Base-by-base conservation (phyloP, 2,113 vertebrate genomes). In the Pycnonotus jocosus region DNA sequence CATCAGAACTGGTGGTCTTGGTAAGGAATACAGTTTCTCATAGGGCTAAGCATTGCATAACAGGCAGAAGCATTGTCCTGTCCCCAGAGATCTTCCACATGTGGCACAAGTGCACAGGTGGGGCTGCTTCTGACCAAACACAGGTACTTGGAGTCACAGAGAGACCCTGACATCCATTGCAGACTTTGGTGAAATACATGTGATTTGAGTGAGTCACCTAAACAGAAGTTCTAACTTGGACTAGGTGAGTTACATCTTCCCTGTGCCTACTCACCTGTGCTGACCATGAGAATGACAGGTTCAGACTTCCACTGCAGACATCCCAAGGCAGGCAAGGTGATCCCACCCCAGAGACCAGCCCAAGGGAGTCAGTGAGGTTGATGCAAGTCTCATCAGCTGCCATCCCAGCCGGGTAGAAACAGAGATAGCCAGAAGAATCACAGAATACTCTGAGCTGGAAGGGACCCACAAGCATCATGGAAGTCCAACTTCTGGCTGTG, bases 231-330 rank as follows among this genome's bases (percentile, higher is more conserved):
- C 25, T 62, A 8, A 77, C 15, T 12, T 33, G 28, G 25, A 50
- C 9, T 25, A 17, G 16, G 8, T 66, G 60, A 38, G 33, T 61
- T 69, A 37, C 13, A 31, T 4, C 22, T 71, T 65, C 16, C 12
- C 5, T 58, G 28, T 44, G 42, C 54, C 42, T 4, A 3, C 11
- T 54, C 4, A 3, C 9, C 38, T 2, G 3, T 6, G 1, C 3
- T 74, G 30, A 28, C 45, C 22, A 3, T 15, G 53, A 40, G 21
- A 30, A 9, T 17, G 53, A 21, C 19, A 9, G 45, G 10, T n/a
- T 80, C 37, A 71, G 54, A 25, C 15, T 37, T 86, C 20, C 27
- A 33, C 6, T 47, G 28, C 12, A 40, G 68, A 19, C 11, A 48
- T 21, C 22, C n/a, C 45, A 76, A 38, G 15, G n/a, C 37, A 48